Conservation (phyloP, 2,888 invertebrate species). For the Hemithea aestivaria region DNA sequence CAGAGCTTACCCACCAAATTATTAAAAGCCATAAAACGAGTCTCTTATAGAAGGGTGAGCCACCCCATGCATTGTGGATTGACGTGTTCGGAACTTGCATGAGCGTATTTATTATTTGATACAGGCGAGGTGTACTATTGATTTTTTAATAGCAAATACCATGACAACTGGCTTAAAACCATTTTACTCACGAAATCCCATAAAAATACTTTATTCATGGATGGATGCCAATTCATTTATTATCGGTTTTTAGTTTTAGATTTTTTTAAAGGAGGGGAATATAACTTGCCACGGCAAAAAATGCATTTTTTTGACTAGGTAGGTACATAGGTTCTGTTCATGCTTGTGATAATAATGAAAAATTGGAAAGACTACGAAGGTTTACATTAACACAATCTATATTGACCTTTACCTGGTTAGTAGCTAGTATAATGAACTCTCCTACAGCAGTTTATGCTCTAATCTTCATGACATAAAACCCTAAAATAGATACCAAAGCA, state of each 20-base stretch:
- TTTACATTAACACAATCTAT: too few species aligned
- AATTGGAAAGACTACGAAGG: too few species aligned
- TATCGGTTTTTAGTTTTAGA: too few species aligned
- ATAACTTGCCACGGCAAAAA: too few species aligned
- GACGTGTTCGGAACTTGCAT: slow-evolving; percentile 63
- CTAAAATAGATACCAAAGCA: slow-evolving; percentile 7
- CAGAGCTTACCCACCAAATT: slow-evolving; percentile 74
- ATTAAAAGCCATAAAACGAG: slow-evolving; percentile 78
- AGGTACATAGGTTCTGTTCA: too few species aligned
- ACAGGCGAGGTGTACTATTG: slow-evolving; percentile 60
- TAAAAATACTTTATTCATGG: too few species aligned
- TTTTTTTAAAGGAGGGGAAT: too few species aligned
- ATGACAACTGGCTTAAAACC: slow-evolving; percentile 23
- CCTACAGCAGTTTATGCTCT: not conserved
- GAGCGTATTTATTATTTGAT: slow-evolving; percentile 64
- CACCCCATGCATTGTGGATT: slow-evolving; percentile 60
- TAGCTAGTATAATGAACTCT: too few species aligned
- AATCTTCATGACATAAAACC: slow-evolving; percentile 3
- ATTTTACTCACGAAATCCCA: not conserved
- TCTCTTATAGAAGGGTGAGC: slow-evolving; percentile 69
- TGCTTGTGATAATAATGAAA: too few species aligned
- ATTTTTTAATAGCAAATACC: slow-evolving; percentile 40
- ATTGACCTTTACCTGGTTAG: too few species aligned
- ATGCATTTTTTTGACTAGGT: too few species aligned
- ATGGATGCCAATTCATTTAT: too few species aligned